Evolutionary conservation across 2,797 vertebrate species (phyloP), one percentile per base, ranked within the genome.

Genomic region (Tapirus indicus): DNA sequence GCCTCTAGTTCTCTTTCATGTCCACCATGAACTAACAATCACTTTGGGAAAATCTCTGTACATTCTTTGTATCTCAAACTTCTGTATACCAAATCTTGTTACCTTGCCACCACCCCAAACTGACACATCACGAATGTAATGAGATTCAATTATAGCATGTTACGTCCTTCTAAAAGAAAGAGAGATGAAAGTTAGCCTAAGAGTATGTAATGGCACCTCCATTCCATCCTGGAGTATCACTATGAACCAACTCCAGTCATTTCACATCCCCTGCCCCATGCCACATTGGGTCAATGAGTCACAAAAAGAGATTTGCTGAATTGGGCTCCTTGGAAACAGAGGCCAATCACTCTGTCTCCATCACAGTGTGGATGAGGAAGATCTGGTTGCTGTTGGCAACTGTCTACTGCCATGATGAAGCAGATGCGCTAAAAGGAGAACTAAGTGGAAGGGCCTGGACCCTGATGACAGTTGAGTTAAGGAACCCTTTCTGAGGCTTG

Each of bases 201-300:
- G 27, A 5, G 13, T 18, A 0, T 2, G 1, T 0, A 35, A 8
- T 0, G 0, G 18, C 20, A 12, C 44, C 17, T 68, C 17, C 1
- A 0, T 14, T 21, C 23, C 21, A 12, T 18, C 17, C 41, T 27
- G 25, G 35, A 20, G 13, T 7, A 18, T 44, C 20, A 64, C 11
- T 16, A 29, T 0, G n/a, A 3, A 25, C 7, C 49, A 6, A 6
- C 3, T 7, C 38, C 8, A 44, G 5, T 12, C 60, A 38, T 44
- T n/a, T 72, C 47, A 47, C 0, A n/a, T 16, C 27, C 13, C 49
- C 29, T 32, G 7, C 27, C 8, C 7, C 69, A 5, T 23, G 60
- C 10, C 54, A 21, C 1, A 12, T 1, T 3, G 44, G 9, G 20
- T 13, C 2, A 3, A 0, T 25, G 44, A 85, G 29, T 62, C 27